Evolutionary conservation across 1,140 invertebrate genomes (phyloP).

Genomic region (Druon quercuslanigerum): DNA sequence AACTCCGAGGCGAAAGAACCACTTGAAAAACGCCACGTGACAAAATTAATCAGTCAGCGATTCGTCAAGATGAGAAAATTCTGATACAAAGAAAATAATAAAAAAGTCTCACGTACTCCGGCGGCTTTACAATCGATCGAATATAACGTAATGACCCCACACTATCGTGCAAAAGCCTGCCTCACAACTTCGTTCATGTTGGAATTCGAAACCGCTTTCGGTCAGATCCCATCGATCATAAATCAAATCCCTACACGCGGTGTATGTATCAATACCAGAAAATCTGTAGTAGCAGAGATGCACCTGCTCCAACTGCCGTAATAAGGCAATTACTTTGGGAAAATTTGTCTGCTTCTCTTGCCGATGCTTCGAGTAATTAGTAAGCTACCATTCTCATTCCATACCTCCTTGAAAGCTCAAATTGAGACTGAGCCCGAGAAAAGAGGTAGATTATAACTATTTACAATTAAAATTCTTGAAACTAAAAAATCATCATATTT

Average conservation of each 20-base stretch:
- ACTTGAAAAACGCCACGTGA: conserved; percentile 14
- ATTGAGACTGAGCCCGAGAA: no score
- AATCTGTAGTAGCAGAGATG: conserved; percentile 24
- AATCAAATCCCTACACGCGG: conserved; percentile 21
- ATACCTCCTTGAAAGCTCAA: no score
- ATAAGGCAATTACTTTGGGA: conserved; percentile 24
- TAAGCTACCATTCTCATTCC: conserved; percentile 1
- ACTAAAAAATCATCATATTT: no score
- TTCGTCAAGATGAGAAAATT: conserved; percentile 20
- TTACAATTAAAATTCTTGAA: no score
- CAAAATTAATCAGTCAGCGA: conserved; percentile 28
- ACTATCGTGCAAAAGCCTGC: conserved; percentile 22
- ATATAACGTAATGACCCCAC: conserved; percentile 1
- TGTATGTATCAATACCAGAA: conserved; percentile 19
- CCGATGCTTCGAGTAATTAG: conserved; percentile 11
- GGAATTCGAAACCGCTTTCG: conserved; percentile 25
- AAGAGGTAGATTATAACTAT: no score
- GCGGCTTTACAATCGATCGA: conserved; percentile 22
- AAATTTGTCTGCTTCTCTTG: conserved; percentile 8
- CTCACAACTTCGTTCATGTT: conserved; percentile 16
- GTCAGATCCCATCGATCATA: conserved; percentile 22
- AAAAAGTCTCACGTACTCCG: conserved; percentile 21
- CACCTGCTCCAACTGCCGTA: conserved; percentile 17
- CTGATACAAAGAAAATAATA: conserved; percentile 8
- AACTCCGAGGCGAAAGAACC: conserved; percentile 4